Evolutionary conservation across 2,797 vertebrate species (phyloP).

Genomic region (Rhinogobio ventralis): DNA sequence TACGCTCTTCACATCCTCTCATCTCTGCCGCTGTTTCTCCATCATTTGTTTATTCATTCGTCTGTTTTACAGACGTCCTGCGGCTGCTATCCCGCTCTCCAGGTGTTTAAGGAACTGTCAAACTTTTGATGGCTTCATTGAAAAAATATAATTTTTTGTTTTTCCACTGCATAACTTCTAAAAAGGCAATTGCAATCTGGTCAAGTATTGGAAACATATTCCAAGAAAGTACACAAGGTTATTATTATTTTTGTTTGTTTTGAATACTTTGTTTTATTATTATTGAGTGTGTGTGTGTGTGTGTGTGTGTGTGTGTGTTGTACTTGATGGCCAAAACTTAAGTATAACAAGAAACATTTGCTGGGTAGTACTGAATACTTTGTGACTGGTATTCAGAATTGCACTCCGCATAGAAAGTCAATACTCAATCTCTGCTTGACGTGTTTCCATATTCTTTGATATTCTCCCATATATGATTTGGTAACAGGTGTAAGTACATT

Average conservation of each 20-base stretch:
- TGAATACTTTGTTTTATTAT: neutral
- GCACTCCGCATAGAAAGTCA: neutral
- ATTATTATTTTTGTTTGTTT: neutral
- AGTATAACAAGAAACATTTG: neutral
- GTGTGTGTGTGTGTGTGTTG: neutral
- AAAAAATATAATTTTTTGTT: neutral
- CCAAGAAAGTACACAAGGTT: slow-evolving; percentile 4
- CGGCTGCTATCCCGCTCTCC: slow-evolving; percentile 48
- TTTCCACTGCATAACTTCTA: slow-evolving; percentile 13
- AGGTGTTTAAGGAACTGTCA: slow-evolving; percentile 53
- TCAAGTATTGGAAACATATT: neutral
- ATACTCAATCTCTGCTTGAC: neutral
- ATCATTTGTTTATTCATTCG: slow-evolving; percentile 54
- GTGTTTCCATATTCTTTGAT: neutral
- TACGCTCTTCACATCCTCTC: slow-evolving; percentile 73
- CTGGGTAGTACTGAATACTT: neutral
- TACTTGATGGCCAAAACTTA: neutral
- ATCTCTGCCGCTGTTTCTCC: slow-evolving; percentile 66
- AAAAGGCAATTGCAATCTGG: neutral
- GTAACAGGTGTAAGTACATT: slow-evolving; percentile 7
- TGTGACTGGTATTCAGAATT: neutral
- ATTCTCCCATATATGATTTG: neutral
- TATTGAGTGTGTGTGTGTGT: neutral
- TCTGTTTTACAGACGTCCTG: slow-evolving; percentile 56
- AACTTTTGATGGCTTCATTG: slow-evolving; percentile 49